These are phyloP conservation scores for Physella acuta DNA, from an alignment of 1,140 invertebrate species.

Conservation along the genomic window DNA sequence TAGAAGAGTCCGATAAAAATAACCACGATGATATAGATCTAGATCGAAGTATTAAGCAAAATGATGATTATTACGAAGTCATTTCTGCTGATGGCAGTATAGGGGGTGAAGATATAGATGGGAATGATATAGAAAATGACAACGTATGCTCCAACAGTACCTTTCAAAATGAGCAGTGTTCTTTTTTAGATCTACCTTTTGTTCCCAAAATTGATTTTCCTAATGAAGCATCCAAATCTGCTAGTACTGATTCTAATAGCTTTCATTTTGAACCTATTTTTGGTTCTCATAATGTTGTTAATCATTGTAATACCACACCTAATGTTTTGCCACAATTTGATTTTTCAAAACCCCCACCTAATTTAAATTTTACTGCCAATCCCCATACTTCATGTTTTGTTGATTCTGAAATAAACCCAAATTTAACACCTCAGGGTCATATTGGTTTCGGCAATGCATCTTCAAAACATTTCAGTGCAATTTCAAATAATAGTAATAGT, in stretches of 20 bases:
- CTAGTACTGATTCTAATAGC: background rate
- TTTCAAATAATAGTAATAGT: background rate
- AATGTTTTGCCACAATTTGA: background rate
- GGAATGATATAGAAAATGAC: background rate
- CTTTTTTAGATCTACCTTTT: conserved; percentile 18
- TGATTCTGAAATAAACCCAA: background rate
- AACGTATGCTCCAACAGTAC: background rate
- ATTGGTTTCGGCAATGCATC: background rate
- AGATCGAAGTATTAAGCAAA: no score
- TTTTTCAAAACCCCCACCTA: conserved; percentile 15
- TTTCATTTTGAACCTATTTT: no score
- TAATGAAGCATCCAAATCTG: background rate
- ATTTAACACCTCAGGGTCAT: background rate
- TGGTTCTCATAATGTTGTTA: no score
- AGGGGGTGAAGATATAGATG: conserved; percentile 4
- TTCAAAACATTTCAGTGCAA: background rate
- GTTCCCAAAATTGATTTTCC: conserved; percentile 23
- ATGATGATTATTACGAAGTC: conserved; percentile 18
- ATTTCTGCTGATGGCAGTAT: conserved; percentile 14
- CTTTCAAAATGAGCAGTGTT: background rate
- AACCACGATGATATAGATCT: background rate
- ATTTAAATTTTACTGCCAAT: background rate
- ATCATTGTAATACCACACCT: background rate
- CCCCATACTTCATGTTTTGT: background rate
- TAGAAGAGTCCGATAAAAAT: background rate